Conservation (phyloP, 2,797 vertebrate species). For the Etheostoma perlongum region DNA sequence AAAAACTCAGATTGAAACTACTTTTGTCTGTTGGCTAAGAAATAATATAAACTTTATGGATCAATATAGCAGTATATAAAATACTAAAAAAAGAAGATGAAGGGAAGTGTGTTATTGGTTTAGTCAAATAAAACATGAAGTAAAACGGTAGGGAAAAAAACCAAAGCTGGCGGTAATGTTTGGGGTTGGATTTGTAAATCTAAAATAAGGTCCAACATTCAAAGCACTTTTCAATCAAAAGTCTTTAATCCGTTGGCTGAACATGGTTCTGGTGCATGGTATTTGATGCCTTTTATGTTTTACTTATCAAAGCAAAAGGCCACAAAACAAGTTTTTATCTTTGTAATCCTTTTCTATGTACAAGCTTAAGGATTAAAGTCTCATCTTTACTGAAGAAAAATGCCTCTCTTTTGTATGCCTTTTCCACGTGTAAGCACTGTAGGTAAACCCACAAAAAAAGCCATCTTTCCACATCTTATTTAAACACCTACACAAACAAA, state of each 20-base stretch:
- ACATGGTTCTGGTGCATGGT: conserved; percentile 14
- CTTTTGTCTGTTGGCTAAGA: conserved; percentile 1
- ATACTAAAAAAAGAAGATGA: not conserved
- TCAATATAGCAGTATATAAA: not conserved
- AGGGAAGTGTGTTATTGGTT: conserved; percentile 5
- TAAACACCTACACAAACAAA: conserved; percentile 10
- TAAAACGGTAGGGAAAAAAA: conserved; percentile 16
- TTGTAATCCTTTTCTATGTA: conserved; percentile 34
- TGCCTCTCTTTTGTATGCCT: not conserved
- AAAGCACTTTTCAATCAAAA: conserved; percentile 40
- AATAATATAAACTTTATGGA: not conserved
- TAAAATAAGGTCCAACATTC: conserved; percentile 34
- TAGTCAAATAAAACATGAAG: not conserved
- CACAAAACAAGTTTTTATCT: conserved; percentile 43
- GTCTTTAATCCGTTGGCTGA: conserved; percentile 44
- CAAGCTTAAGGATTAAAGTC: conserved; percentile 32
- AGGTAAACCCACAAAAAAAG: not conserved
- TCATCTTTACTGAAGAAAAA: conserved; percentile 21
- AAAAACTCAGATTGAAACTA: not conserved
- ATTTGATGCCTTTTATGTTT: conserved; percentile 60
- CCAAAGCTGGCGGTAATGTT: conserved; percentile 12
- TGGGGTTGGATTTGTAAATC: conserved; percentile 32
- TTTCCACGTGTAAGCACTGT: not conserved
- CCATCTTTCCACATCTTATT: not conserved
- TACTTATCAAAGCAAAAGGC: conserved; percentile 43